Conservation (phyloP, 2,888 invertebrate genomes). For the Aleiodes leptofemur region DNA sequence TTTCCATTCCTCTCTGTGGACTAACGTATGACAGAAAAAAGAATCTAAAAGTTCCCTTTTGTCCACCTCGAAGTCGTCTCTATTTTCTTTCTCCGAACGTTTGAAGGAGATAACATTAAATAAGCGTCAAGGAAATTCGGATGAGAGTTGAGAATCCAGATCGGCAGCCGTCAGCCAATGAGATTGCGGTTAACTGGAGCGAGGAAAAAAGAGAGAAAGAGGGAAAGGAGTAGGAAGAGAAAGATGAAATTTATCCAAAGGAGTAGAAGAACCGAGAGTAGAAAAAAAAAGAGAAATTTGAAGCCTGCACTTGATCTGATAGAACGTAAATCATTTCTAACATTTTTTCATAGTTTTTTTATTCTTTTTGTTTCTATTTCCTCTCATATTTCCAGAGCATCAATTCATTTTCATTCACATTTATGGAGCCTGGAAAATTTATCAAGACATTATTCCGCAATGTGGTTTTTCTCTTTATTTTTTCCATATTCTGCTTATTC, state of each 20-base stretch:
- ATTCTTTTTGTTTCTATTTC: slow-evolving; percentile 27
- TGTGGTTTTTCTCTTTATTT: neutral
- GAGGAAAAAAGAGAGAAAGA: neutral
- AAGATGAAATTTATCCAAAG: neutral
- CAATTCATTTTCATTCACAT: slow-evolving; percentile 14
- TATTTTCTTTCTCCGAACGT: neutral
- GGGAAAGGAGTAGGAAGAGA: neutral
- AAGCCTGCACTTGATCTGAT: slow-evolving; percentile 5
- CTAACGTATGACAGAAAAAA: slow-evolving; percentile 27
- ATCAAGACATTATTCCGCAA: slow-evolving; percentile 20
- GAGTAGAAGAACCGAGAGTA: neutral
- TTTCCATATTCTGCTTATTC: neutral
- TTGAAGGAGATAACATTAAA: neutral
- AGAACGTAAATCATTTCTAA: slow-evolving; percentile 24
- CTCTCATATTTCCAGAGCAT: neutral
- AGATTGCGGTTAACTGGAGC: slow-evolving; percentile 10
- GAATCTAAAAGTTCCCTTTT: slow-evolving; percentile 1
- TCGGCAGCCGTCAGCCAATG: slow-evolving; percentile 34
- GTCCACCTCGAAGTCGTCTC: neutral
- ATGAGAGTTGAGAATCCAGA: slow-evolving; percentile 29
- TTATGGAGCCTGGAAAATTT: neutral
- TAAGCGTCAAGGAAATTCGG: slow-evolving; percentile 24
- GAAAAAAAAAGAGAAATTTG: neutral
- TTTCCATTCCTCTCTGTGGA: slow-evolving; percentile 12
- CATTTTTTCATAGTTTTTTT: neutral